Conservation (phyloP, 2,888 invertebrate genomes). For the Platycheirus rosarum region DNA sequence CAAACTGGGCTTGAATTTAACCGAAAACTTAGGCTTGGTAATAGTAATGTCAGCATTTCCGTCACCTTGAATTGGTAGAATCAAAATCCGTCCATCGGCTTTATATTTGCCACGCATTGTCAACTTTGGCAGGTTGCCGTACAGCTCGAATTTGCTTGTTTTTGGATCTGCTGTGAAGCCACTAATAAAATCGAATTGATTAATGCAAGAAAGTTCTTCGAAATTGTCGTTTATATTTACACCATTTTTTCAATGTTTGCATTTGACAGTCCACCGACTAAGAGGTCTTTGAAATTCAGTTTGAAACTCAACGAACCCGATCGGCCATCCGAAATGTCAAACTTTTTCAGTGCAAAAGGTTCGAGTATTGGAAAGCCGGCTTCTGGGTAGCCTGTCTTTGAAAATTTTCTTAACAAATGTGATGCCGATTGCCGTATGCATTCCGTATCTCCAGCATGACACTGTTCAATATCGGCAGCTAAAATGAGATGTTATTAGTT, state of each 20-base stretch:
- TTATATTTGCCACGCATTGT: constrained; percentile 79
- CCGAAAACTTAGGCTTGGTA: constrained; percentile 79
- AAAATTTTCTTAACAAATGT: constrained; percentile 77
- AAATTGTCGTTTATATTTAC: constrained; percentile 76
- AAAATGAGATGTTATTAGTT: too few species aligned
- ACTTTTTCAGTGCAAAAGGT: constrained; percentile 79
- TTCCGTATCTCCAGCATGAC: constrained; percentile 78
- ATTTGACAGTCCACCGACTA: constrained; percentile 79
- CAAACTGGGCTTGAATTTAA: constrained; percentile 80
- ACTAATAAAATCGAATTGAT: constrained; percentile 68
- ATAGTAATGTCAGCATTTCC: constrained; percentile 80
- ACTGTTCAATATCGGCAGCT: constrained; percentile 80
- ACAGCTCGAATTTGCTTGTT: constrained; percentile 81
- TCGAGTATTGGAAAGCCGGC: constrained; percentile 80
- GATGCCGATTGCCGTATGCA: constrained; percentile 79
- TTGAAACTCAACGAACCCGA: constrained; percentile 79
- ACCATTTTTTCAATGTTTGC: constrained; percentile 79
- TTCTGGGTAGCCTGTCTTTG: constrained; percentile 78
- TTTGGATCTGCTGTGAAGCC: constrained; percentile 79
- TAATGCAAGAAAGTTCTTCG: neutral
- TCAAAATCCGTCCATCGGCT: constrained; percentile 82
- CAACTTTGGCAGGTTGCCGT: constrained; percentile 79
- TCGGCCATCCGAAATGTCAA: constrained; percentile 80
- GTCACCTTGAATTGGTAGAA: constrained; percentile 82
- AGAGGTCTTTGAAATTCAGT: constrained; percentile 79